These are phyloP conservation scores for Erebia aethiops DNA, from an alignment of 2,888 invertebrate genomes.

Conservation along the genomic window DNA sequence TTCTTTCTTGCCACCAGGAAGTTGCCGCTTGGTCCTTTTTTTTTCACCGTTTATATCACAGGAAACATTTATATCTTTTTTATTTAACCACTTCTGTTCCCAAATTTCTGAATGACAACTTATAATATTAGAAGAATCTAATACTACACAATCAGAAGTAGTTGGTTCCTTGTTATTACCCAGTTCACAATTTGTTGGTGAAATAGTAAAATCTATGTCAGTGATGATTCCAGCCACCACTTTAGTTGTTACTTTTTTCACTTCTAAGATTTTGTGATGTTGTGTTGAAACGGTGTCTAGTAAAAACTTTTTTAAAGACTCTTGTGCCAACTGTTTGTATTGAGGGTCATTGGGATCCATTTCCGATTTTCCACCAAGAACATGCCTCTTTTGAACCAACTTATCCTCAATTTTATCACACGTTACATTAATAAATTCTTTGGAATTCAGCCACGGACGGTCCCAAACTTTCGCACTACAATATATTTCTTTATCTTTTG, in stretches of 20 bases:
- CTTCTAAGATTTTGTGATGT: slow-evolving; percentile 49
- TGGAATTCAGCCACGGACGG: slow-evolving; percentile 76
- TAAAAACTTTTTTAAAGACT: slow-evolving; percentile 52
- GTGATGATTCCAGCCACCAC: slow-evolving; percentile 52
- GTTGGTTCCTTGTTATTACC: slow-evolving; percentile 20
- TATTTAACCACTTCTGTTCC: slow-evolving; percentile 47
- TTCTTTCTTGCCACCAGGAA: slow-evolving; percentile 24
- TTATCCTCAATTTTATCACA: slow-evolving; percentile 35
- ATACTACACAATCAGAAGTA: background rate
- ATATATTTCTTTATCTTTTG: slow-evolving; percentile 46
- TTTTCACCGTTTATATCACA: slow-evolving; percentile 12
- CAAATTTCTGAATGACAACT: slow-evolving; percentile 51
- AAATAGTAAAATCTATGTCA: slow-evolving; percentile 52
- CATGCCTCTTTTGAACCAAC: slow-evolving; percentile 27
- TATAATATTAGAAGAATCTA: slow-evolving; percentile 54
- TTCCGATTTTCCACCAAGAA: slow-evolving; percentile 23
- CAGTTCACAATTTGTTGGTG: slow-evolving; percentile 46
- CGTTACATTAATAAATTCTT: slow-evolving; percentile 50
- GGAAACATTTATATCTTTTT: background rate
- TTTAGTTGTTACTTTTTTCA: slow-evolving; percentile 50
- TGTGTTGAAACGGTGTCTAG: slow-evolving; percentile 41
- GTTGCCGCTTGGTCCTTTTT: slow-evolving; percentile 32
- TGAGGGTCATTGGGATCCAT: slow-evolving; percentile 45
- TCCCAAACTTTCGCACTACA: slow-evolving; percentile 82
- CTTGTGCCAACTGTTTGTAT: slow-evolving; percentile 50